Evolutionary conservation across 2,113 vertebrate genomes (phyloP).

Genomic region (Heliornis fulica): DNA sequence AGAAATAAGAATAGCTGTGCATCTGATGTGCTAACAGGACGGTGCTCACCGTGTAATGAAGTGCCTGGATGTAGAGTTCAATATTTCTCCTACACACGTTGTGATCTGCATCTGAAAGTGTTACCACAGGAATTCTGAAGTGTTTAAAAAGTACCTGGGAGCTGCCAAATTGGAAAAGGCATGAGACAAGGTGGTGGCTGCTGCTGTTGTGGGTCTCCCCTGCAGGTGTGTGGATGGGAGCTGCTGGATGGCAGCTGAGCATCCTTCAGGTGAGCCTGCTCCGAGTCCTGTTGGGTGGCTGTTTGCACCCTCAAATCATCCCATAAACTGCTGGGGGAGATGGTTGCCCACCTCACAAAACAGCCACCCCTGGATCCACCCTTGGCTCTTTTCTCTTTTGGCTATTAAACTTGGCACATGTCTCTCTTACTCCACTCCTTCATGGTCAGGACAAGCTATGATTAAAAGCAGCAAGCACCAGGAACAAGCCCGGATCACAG

Average conservation of each 20-base stretch:
- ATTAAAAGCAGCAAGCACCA: neutral
- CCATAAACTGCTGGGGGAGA: neutral
- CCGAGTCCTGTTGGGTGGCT: neutral
- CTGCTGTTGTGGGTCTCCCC: rapidly evolving
- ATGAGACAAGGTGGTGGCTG: neutral
- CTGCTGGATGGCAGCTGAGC: neutral
- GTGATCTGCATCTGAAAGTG: neutral
- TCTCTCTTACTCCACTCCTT: rapidly evolving
- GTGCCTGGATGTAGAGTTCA: neutral
- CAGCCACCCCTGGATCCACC: rapidly evolving
- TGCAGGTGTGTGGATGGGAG: rapidly evolving
- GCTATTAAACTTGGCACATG: rapidly evolving
- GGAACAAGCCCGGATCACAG: neutral
- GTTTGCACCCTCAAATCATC: neutral
- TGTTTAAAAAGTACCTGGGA: neutral
- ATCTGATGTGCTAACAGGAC: rapidly evolving
- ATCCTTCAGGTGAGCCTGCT: neutral
- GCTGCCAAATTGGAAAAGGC: slow-evolving; percentile 2
- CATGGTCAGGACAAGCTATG: rapidly evolving
- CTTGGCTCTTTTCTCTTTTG: neutral
- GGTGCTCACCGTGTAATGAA: neutral
- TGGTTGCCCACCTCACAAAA: neutral
- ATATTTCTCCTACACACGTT: neutral
- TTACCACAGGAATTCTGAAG: slow-evolving; percentile 30
- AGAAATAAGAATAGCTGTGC: neutral